Evolutionary conservation across 2,888 invertebrate genomes (phyloP).

Genomic region (Schizotus pectinicornis): DNA sequence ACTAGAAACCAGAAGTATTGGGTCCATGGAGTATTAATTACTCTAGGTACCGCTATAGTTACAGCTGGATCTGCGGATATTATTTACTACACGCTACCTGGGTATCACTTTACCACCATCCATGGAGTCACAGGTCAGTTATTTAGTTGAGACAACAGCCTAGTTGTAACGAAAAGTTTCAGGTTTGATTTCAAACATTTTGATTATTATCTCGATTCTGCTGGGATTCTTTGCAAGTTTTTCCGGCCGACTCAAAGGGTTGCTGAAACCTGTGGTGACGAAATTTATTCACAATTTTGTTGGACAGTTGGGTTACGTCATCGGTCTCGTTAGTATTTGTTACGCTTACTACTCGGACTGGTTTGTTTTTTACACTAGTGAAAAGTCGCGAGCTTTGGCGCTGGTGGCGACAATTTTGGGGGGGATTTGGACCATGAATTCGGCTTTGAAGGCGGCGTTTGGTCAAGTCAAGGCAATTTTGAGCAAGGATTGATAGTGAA

Average conservation of each 20-base stretch:
- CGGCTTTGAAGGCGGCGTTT: not conserved
- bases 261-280: constrained; percentile 17
- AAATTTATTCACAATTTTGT: constrained; percentile 50
- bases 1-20: constrained; percentile 41
- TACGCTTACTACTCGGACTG: constrained; percentile 48
- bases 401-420: constrained; percentile 43
- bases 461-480: not conserved
- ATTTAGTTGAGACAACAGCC: not conserved
- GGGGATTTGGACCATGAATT: constrained; percentile 46
- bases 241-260: no score
- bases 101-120: constrained; percentile 43
- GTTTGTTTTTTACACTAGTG: constrained; percentile 44
- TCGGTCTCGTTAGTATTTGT: constrained; percentile 49
- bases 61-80: constrained; percentile 42
- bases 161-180: constrained; percentile 29
- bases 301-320: constrained; percentile 47
- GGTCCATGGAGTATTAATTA: constrained; percentile 44
- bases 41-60: constrained; percentile 38
- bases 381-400: constrained; percentile 42
- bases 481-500: not conserved
- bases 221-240: no score
- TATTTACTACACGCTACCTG: constrained; percentile 37
- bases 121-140: constrained; percentile 49
- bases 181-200: constrained; percentile 48
- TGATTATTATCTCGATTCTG: constrained; percentile 2